Evolutionary conservation across 1,140 invertebrate species (phyloP).

Genomic region (Drusus annulatus): DNA sequence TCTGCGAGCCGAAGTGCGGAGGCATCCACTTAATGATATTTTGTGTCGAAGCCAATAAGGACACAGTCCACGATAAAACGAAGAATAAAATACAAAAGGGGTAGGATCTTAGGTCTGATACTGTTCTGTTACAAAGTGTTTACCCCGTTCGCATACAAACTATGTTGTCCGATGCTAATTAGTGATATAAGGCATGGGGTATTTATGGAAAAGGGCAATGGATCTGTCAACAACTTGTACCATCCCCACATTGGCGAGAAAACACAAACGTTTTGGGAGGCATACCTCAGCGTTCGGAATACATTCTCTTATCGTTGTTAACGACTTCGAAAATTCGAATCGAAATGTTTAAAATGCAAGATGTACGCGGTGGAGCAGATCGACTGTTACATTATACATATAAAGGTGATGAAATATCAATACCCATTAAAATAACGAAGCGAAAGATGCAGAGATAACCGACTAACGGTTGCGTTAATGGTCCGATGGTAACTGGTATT

Average conservation of each 20-base stretch:
- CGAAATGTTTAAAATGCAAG: too few species aligned
- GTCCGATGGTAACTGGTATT: too few species aligned
- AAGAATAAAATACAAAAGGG: too few species aligned
- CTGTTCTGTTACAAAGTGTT: too few species aligned
- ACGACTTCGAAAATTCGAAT: background rate
- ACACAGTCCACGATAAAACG: too few species aligned
- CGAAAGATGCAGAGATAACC: background rate
- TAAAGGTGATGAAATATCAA: constrained; percentile 1
- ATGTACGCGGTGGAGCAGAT: background rate
- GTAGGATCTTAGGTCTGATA: too few species aligned
- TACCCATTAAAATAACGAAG: constrained; percentile 17
- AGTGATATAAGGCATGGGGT: background rate
- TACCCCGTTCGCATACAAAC: background rate
- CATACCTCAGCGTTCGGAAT: background rate
- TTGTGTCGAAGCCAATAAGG: too few species aligned
- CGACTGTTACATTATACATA: background rate
- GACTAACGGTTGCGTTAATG: background rate
- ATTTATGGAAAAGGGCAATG: background rate
- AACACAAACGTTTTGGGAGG: background rate
- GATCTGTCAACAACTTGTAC: background rate
- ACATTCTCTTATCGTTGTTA: constrained; percentile 5
- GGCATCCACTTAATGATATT: too few species aligned
- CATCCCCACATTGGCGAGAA: background rate
- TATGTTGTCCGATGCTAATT: background rate
- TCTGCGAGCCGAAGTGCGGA: too few species aligned